Conservation (phyloP, 1,140 invertebrate genomes). For the Drosophila biarmipes region DNA sequence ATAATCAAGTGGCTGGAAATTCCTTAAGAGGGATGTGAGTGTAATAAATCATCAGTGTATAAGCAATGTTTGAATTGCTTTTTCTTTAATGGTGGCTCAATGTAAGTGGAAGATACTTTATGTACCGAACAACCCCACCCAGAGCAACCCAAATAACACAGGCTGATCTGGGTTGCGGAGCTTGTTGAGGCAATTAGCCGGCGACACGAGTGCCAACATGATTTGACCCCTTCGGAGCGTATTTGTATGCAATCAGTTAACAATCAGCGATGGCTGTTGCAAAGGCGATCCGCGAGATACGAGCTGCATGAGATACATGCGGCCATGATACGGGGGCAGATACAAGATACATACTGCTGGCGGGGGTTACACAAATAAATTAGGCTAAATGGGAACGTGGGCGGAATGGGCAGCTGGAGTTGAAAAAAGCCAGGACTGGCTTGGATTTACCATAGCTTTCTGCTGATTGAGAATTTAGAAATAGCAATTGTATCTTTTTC, state of each 20-base stretch:
- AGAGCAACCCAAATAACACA: slow-evolving; percentile 1
- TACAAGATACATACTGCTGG: neutral
- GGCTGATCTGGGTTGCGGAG: slow-evolving; percentile 10
- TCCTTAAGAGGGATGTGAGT: neutral
- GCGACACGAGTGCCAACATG: slow-evolving; percentile 64
- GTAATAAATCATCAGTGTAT: neutral
- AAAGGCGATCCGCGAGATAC: slow-evolving; percentile 4
- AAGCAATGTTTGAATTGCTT: too few relatives aligned
- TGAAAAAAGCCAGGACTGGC: neutral
- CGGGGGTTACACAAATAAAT: neutral
- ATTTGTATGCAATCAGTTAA: slow-evolving; percentile 71
- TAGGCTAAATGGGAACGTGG: neutral
- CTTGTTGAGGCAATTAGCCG: slow-evolving; percentile 75
- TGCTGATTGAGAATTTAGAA: too few relatives aligned
- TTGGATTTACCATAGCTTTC: too few relatives aligned
- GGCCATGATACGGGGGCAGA: neutral
- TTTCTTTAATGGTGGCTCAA: too few relatives aligned
- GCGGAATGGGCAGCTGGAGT: neutral
- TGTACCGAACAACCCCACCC: neutral
- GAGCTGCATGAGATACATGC: neutral
- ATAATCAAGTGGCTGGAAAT: neutral
- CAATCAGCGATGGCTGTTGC: slow-evolving; percentile 29
- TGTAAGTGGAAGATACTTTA: too few relatives aligned
- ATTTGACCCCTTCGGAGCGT: slow-evolving; percentile 54
- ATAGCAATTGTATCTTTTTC: too few relatives aligned